phyloP scores from a whole-genome alignment of 2,888 invertebrate genomes.

The Lepetodrilus schrolli region DNA sequence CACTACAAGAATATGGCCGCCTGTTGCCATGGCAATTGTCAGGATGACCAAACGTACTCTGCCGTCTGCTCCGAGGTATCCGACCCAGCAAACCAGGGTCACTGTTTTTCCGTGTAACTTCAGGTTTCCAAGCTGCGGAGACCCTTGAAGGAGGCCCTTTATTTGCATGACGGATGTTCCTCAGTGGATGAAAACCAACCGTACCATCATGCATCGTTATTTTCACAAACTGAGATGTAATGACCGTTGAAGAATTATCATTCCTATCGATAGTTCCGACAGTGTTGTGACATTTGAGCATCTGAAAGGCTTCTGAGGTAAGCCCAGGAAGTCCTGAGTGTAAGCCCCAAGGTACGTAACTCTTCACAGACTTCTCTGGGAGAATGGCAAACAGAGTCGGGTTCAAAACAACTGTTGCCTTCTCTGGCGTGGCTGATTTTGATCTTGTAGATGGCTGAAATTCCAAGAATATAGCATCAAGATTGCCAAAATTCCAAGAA shows the following conservation, averaged over 20 bases:
- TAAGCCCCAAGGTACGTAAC: not conserved
- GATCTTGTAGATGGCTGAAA: not conserved
- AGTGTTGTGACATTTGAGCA: not conserved
- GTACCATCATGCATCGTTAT: constrained; percentile 26
- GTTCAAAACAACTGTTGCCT: constrained; percentile 5
- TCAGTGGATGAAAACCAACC: constrained; percentile 28
- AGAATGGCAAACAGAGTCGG: constrained; percentile 21
- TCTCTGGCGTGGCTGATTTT: not conserved
- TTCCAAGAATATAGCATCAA: not conserved
- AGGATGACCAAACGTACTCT: too few species aligned
- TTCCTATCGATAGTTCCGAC: not conserved
- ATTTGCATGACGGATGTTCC: not conserved
- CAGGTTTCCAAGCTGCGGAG: too few species aligned
- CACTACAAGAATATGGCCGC: too few species aligned
- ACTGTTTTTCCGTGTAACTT: too few species aligned
- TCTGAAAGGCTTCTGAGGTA: constrained; percentile 8
- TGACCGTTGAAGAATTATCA: not conserved
- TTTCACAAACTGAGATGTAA: constrained; percentile 33
- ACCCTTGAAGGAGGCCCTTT: not conserved
- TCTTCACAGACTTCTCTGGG: not conserved
- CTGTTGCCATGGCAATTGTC: too few species aligned
- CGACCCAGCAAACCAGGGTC: too few species aligned
- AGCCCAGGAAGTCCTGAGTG: constrained; percentile 27
- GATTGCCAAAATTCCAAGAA: not conserved
- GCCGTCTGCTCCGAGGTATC: too few species aligned